Evolutionary conservation across 2,888 invertebrate genomes (phyloP).

Genomic region (Cryptocephalus primarius): DNA sequence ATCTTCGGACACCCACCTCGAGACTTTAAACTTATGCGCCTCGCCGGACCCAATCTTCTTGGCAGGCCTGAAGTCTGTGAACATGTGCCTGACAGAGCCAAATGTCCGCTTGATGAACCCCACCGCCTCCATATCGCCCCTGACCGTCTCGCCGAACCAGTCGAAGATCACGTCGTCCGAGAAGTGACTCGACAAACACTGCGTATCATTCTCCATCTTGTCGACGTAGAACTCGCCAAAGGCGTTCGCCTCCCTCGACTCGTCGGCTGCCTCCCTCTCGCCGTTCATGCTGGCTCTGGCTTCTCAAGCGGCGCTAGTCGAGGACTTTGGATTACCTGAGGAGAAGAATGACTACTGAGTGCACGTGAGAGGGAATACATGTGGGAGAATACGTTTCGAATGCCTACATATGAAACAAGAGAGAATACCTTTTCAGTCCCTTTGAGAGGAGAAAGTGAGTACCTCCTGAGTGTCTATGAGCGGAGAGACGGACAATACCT

Average conservation of each 20-base stretch:
- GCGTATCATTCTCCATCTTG: slow-evolving; percentile 29
- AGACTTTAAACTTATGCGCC: slow-evolving; percentile 25
- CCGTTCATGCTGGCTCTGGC: slow-evolving; percentile 1
- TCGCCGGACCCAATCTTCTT: slow-evolving; percentile 30
- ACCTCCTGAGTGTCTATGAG: no score
- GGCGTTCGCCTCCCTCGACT: slow-evolving; percentile 23
- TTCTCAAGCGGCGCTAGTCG: background rate
- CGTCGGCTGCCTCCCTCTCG: slow-evolving; percentile 19
- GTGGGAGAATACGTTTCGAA: no score
- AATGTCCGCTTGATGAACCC: slow-evolving; percentile 46
- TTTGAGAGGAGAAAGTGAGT: no score
- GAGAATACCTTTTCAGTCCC: no score
- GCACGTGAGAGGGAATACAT: background rate
- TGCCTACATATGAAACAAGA: no score
- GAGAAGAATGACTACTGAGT: background rate
- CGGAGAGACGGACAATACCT: no score
- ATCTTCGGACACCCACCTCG: slow-evolving; percentile 17
- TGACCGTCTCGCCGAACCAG: slow-evolving; percentile 55
- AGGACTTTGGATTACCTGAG: background rate
- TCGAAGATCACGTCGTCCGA: slow-evolving; percentile 40
- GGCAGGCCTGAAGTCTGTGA: slow-evolving; percentile 23
- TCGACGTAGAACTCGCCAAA: slow-evolving; percentile 32
- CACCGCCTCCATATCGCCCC: slow-evolving; percentile 46
- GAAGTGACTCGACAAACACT: slow-evolving; percentile 27
- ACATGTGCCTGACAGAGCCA: slow-evolving; percentile 24